Conservation (phyloP, 2,113 vertebrate species). For the Sialia sialis region DNA sequence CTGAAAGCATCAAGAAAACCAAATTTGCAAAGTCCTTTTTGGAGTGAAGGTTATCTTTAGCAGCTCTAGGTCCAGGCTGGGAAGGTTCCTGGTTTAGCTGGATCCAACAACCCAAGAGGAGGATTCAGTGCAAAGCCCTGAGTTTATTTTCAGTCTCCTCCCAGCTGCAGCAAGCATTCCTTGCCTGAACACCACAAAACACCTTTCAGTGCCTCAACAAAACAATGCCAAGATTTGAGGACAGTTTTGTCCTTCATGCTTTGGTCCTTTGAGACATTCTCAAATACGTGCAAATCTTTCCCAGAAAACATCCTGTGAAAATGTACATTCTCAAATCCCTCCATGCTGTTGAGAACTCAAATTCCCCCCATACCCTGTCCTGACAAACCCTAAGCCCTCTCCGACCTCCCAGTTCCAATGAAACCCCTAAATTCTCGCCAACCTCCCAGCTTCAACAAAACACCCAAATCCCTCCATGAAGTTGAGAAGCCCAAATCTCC, state of each 20-base stretch:
- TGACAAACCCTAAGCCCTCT: background rate
- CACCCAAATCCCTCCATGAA: background rate
- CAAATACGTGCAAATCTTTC: background rate
- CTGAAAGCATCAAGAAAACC: background rate
- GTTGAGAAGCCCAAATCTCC: background rate
- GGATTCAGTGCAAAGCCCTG: background rate
- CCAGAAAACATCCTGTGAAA: background rate
- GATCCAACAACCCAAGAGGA: background rate
- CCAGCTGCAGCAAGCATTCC: background rate
- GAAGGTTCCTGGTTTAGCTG: background rate
- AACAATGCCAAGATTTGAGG: background rate
- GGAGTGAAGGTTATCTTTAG: background rate
- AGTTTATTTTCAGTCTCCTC: background rate
- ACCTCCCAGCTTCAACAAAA: fast-evolving
- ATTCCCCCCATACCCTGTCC: no score
- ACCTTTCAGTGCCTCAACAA: background rate
- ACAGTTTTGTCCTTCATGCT: background rate
- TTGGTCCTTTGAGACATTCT: background rate
- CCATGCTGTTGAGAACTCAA: background rate
- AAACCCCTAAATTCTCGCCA: background rate
- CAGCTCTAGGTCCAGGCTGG: background rate
- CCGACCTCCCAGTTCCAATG: background rate
- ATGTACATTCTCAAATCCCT: background rate
- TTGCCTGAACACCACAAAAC: background rate
- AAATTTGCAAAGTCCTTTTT: background rate